Percentiles rank a stretch among this genome's conserved stretches.
Evolutionary conservation across 1,140 invertebrate genomes (phyloP).

Genomic region (Arctopsyche grandis): DNA sequence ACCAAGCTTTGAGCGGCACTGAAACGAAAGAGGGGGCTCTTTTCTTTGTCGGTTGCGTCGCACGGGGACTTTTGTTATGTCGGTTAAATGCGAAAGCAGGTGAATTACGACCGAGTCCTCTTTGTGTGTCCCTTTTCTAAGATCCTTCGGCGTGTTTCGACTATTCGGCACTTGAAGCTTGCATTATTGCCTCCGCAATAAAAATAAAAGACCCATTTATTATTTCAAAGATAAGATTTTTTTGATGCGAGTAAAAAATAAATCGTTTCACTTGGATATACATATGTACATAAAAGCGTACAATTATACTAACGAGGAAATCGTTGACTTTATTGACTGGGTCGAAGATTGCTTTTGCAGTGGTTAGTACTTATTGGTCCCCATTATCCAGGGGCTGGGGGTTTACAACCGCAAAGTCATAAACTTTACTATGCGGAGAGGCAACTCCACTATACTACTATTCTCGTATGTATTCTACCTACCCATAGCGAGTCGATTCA

Average conservation of each 20-base stretch:
- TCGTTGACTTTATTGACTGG: background rate
- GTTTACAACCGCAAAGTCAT: conserved; percentile 31
- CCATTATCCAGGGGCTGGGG: conserved; percentile 24
- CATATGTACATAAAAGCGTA: too few species aligned
- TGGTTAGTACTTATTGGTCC: background rate
- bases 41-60: conserved; percentile 45
- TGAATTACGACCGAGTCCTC: conserved; percentile 31
- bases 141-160: background rate
- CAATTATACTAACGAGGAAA: conserved; percentile 11
- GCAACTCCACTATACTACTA: background rate
- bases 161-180: too few species aligned
- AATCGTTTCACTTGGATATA: too few species aligned
- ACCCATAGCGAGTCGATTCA: background rate
- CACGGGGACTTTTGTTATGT: conserved; percentile 48
- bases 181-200: too few species aligned
- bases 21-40: conserved; percentile 15
- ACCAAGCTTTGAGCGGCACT: background rate
- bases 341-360: background rate
- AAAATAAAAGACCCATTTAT: too few species aligned
- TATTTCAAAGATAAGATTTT: background rate
- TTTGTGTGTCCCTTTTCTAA: conserved; percentile 12
- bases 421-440: conserved; percentile 14
- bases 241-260: background rate
- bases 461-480: too few species aligned
- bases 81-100: conserved; percentile 33